Base-by-base conservation (phyloP, 2,797 vertebrate species). In the Sebastes diploproa region DNA sequence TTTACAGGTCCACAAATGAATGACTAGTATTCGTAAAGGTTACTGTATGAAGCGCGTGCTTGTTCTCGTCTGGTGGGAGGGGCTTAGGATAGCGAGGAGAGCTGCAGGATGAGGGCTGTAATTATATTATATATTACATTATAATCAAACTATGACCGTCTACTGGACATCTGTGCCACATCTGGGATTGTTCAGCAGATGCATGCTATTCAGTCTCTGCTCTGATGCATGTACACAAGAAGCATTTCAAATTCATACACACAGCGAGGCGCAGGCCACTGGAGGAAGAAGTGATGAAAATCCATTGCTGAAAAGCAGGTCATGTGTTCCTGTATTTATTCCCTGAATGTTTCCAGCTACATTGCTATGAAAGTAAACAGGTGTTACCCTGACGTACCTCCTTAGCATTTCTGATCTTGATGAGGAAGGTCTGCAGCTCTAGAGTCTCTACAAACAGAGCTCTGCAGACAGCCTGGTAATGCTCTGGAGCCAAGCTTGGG, bases 391-490 rank as follows among this genome's bases (percentile, higher is more conserved):
- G 7, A n/a, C 91, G 80, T 80, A 99, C 98, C 97, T 98, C 95
- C 88, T 99, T 99, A 81, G 98, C 97, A 1, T 99, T 97, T 0
- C 91, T 95, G 88, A 99, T 98, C 85, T 96, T 97, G 91, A 91
- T 87, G 2, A 99, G 97, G 92, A 99, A 99, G 59, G 97, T 98
- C 86, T 96, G 97, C 78, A 99, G 96, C 94, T 99, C 98, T 91
- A 98, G 91, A 0, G 98, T 98, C 93, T 99, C 98, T 0, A 98
- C 93, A 2, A 98, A 97, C 50, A 99, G 97, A 0, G 98, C 98
- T 0, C 98, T 94, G 90, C 98, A 99, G 10, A 99, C 98, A 0
- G 98, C 97, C 94, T 98, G 98, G 94, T 99, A 99, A 85, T 99
- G 98, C 0, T 95, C 92, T 0, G 96, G 94, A 0, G 97, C 98